These are phyloP conservation scores for Umimayanthus chanpuru DNA, from an alignment of 92 coral and sea anemone genomes.

Conservation along the genomic window DNA sequence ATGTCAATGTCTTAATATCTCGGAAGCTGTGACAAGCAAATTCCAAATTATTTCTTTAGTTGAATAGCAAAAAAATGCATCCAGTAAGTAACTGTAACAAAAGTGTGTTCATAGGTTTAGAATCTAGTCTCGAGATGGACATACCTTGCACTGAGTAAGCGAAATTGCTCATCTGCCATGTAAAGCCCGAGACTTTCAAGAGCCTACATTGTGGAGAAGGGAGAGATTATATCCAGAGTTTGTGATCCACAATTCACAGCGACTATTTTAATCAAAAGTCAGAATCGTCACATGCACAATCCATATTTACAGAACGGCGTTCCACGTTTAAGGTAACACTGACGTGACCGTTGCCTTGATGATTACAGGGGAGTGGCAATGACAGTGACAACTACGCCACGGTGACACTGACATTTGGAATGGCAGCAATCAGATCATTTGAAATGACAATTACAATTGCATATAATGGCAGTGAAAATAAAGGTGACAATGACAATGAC, in stretches of 20 bases:
- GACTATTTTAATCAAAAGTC: no score
- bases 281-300: not conserved
- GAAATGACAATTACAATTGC: no score
- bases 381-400: not conserved
- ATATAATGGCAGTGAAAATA: no score
- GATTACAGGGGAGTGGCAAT: not conserved
- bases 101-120: not conserved
- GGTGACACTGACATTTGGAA: not conserved
- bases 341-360: not conserved
- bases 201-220: slow-evolving; percentile 51
- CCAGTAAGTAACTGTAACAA: not conserved
- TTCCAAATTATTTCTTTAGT: not conserved
- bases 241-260: not conserved
- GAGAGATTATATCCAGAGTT: not conserved
- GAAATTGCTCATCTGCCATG: slow-evolving; percentile 91
- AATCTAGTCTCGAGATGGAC: not conserved
- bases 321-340: not conserved
- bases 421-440: no score
- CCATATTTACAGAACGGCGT: not conserved
- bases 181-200: slow-evolving; percentile 88
- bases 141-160: slow-evolving; percentile 83
- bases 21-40: not conserved
- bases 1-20: not conserved
- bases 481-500: no score
- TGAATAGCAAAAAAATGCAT: not conserved